A percentile compares a stretch with the other conserved stretches of the same genome.
Evolutionary conservation across 2,888 invertebrate genomes (phyloP).

Genomic region (Epistrophe grossulariae): DNA sequence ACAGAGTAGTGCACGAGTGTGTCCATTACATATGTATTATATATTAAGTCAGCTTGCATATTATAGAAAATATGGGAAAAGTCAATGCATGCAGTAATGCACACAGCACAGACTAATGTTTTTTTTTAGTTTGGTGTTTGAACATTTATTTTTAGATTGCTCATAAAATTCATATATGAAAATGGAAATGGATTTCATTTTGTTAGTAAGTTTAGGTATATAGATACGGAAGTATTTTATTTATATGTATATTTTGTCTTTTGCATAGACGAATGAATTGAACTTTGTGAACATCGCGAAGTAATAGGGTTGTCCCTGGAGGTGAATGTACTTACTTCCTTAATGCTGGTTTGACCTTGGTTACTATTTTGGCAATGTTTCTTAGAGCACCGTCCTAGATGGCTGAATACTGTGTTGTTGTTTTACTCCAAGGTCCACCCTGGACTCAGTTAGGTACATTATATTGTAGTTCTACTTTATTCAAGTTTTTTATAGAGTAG

Average conservation of each 20-base stretch:
- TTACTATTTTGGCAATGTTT: slow-evolving; percentile 8
- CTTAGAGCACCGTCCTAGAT: not conserved
- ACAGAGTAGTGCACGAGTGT: slow-evolving; percentile 6
- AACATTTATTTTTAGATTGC: slow-evolving; percentile 48
- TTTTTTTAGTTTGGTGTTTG: slow-evolving; percentile 10
- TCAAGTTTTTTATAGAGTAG: not conserved
- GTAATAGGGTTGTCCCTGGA: slow-evolving; percentile 47
- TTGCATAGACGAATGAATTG: slow-evolving; percentile 44
- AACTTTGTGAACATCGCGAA: slow-evolving; percentile 51
- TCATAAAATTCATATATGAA: slow-evolving; percentile 26
- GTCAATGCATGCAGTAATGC: slow-evolving; percentile 37
- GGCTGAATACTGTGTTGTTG: not conserved
- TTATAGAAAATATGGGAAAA: slow-evolving; percentile 19
- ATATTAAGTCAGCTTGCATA: slow-evolving; percentile 25
- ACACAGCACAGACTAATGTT: slow-evolving; percentile 25
- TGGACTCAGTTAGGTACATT: not conserved
- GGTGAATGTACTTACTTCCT: slow-evolving; percentile 54
- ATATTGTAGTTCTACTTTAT: too few relatives aligned
- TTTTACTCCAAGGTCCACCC: not conserved
- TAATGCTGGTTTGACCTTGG: slow-evolving; percentile 15
- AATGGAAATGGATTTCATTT: slow-evolving; percentile 23
- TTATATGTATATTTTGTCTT: slow-evolving; percentile 4
- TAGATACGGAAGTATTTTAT: not conserved
- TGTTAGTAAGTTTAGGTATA: not conserved
- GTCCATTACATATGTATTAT: not conserved